These are phyloP conservation scores for Paramisgurnus dabryanus DNA, from an alignment of 2,113 vertebrate genomes.

Conservation along the genomic window DNA sequence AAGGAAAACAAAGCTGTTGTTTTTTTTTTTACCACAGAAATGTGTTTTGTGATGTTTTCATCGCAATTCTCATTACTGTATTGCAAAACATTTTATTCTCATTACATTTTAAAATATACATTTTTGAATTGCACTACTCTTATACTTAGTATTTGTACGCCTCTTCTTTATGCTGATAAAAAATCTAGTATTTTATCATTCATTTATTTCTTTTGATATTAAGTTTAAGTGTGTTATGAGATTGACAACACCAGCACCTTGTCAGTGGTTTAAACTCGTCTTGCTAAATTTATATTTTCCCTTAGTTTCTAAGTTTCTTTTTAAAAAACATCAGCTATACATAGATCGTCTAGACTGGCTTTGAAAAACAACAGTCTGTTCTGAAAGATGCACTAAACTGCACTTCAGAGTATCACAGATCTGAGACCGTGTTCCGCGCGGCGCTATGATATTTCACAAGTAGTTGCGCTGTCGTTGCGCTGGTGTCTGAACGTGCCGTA, in stretches of 20 bases:
- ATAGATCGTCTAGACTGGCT: conserved; percentile 13
- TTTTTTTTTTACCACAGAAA: no score
- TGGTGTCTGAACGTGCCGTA: background rate
- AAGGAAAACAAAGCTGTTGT: no score
- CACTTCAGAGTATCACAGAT: conserved; percentile 2
- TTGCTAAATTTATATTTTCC: conserved; percentile 23
- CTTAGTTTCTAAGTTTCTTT: background rate
- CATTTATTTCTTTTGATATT: no score
- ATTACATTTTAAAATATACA: background rate
- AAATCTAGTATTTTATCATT: no score
- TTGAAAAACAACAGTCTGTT: conserved; percentile 21
- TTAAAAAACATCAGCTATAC: conserved; percentile 17
- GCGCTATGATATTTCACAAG: conserved; percentile 10
- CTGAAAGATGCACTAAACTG: conserved; percentile 23
- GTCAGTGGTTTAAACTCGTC: background rate
- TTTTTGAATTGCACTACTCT: background rate
- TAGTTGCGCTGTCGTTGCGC: conserved; percentile 18
- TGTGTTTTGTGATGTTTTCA: no score
- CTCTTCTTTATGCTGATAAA: no score
- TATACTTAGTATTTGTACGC: background rate
- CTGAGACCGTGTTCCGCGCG: background rate
- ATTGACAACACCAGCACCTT: background rate
- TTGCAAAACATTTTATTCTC: background rate
- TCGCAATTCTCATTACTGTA: no score
- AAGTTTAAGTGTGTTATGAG: background rate